These are phyloP conservation scores for Acanthosepion lycidas DNA, from an alignment of 2,888 invertebrate genomes.

Conservation along the genomic window DNA sequence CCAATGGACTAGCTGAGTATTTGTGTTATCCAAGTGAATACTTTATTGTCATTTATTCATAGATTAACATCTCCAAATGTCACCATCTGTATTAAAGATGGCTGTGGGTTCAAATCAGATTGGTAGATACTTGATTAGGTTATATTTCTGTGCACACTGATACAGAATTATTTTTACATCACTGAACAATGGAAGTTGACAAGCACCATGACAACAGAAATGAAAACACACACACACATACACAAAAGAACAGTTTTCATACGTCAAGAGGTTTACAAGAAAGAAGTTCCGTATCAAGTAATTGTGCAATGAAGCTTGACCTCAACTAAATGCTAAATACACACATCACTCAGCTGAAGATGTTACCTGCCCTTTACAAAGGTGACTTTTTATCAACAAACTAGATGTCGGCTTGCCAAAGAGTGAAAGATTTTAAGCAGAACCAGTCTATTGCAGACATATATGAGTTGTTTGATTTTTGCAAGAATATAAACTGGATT, in stretches of 20 bases:
- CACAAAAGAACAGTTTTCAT: neutral
- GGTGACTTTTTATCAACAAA: neutral
- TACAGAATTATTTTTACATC: neutral
- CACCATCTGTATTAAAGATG: no score
- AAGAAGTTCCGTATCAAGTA: neutral
- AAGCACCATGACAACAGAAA: neutral
- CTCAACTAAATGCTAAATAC: slow-evolving; percentile 2
- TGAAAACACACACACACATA: neutral
- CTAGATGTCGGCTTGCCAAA: neutral
- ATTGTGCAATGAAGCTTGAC: slow-evolving; percentile 17
- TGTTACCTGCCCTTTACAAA: slow-evolving; percentile 8
- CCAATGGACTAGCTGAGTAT: no score
- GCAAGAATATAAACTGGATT: no score
- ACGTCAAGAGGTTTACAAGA: neutral
- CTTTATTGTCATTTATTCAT: no score
- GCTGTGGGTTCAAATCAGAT: no score
- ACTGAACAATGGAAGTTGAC: neutral
- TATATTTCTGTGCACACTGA: neutral
- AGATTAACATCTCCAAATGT: no score
- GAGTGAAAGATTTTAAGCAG: neutral
- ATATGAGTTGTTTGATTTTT: no score
- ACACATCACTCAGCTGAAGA: neutral
- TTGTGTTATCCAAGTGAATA: no score
- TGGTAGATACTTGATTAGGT: no score
- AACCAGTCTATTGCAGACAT: neutral